Base-by-base conservation (phyloP, 2,797 vertebrate species). In the Chelmon rostratus region DNA sequence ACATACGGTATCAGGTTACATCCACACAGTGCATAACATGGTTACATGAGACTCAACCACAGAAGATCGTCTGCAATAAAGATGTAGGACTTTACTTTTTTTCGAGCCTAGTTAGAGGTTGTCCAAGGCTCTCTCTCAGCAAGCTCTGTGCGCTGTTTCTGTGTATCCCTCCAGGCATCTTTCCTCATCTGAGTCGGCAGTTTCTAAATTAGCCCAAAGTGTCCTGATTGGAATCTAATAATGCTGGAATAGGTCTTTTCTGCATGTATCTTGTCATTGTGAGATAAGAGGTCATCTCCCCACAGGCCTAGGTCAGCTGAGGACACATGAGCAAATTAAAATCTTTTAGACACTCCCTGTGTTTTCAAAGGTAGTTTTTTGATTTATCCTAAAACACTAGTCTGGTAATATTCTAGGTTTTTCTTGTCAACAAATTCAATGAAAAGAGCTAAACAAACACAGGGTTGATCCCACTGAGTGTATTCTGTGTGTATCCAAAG, bases 141-240 rank as follows among this genome's bases (percentile, higher is more conserved):
- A 40, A 68, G 58, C 72, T 66, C 57, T 61, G 8, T 79, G 35
- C 75, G 74, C 15, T 23, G n/a, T 79, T 65, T 86, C 13, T 67
- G 64, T 76, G 37, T 63, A 33, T 59, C 63, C 80, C 86, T 80
- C 35, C 46, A 68, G 86, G 86, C 80, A 8, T 84, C 74, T 67
- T 73, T 65, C 64, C 53, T 87, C 40, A 33, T 78, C 84, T 88
- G 78, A 89, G 72, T 90, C 71, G 0, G 86, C 86, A 78, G 56
- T 89, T 92, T 87, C 72, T 87, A 89, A 92, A 89, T 80, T 79
- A 88, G 79, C 35, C 65, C 65, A 44, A 76, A 84, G 73, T 83
- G 68, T 83, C 82, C 77, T 79, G 69, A 90, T 93, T 73, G 59
- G 75, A 85, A 40, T 86, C 75, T 90, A 88, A 91, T 89, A 87